Evolutionary conservation across 2,888 invertebrate genomes (phyloP).

Genomic region (Chymomyza fuscimana): DNA sequence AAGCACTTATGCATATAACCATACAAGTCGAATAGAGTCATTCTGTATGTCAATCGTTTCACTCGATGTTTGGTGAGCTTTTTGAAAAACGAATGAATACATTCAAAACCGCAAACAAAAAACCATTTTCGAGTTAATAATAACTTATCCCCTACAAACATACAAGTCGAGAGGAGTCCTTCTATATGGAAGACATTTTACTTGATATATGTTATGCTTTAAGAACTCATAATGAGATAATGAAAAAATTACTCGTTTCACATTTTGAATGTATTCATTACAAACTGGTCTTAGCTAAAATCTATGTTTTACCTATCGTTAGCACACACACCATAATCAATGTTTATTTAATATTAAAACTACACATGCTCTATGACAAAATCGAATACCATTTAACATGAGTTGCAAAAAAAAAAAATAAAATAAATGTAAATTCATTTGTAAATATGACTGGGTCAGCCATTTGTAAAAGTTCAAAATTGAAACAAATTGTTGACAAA

Average conservation of each 20-base stretch:
- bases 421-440: background rate
- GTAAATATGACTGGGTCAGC: background rate
- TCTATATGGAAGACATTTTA: too few species aligned
- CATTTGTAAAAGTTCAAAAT: background rate
- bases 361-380: background rate
- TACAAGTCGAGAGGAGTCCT: too few species aligned
- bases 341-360: background rate
- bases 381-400: background rate
- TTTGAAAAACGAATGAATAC: too few species aligned
- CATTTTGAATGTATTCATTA: background rate
- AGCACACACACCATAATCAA: background rate
- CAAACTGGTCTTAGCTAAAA: background rate
- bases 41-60: too few species aligned
- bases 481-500: background rate
- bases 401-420: background rate
- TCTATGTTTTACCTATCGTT: background rate
- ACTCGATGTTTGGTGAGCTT: too few species aligned
- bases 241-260: background rate
- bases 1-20: too few species aligned
- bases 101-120: too few species aligned
- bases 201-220: too few species aligned
- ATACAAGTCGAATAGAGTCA: too few species aligned
- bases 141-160: too few species aligned
- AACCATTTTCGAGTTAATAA: too few species aligned
- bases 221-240: too few species aligned